Evolutionary conservation across 1,140 invertebrate species (phyloP).

Genomic region (Ectropis grisescens): DNA sequence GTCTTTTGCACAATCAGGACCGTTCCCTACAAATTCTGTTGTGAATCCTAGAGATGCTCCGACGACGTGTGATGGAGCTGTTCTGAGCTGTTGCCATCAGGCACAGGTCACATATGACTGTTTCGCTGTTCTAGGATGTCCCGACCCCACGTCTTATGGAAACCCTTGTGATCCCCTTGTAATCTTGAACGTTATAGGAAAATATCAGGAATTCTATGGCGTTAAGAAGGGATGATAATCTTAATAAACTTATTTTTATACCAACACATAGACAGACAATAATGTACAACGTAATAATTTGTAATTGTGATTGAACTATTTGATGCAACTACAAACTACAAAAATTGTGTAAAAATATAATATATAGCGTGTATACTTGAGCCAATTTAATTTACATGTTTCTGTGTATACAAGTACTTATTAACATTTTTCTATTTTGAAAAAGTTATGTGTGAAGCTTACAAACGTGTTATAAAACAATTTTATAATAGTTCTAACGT

Average conservation of each 20-base stretch:
- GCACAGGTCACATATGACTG: conserved; percentile 64
- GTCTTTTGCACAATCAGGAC: too few relatives aligned
- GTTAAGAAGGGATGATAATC: conserved; percentile 10
- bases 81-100: conserved; percentile 75
- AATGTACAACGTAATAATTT: background rate
- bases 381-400: too few relatives aligned
- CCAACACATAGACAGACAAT: too few relatives aligned
- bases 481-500: too few relatives aligned
- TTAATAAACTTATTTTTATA: background rate
- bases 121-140: conserved; percentile 76
- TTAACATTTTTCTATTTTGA: too few relatives aligned
- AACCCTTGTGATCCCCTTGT: conserved; percentile 73
- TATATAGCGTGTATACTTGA: too few relatives aligned
- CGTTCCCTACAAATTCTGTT: too few relatives aligned
- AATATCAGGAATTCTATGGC: conserved; percentile 59
- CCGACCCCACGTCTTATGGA: conserved; percentile 73
- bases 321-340: background rate
- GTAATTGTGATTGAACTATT: background rate
- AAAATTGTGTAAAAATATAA: background rate
- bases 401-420: too few relatives aligned
- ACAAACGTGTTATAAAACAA: too few relatives aligned
- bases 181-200: conserved; percentile 62
- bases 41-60: too few relatives aligned
- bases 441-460: too few relatives aligned
- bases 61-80: conserved; percentile 77